These are phyloP conservation scores for Taurulus bubalis DNA, from an alignment of 2,113 vertebrate species.

Conservation along the genomic window DNA sequence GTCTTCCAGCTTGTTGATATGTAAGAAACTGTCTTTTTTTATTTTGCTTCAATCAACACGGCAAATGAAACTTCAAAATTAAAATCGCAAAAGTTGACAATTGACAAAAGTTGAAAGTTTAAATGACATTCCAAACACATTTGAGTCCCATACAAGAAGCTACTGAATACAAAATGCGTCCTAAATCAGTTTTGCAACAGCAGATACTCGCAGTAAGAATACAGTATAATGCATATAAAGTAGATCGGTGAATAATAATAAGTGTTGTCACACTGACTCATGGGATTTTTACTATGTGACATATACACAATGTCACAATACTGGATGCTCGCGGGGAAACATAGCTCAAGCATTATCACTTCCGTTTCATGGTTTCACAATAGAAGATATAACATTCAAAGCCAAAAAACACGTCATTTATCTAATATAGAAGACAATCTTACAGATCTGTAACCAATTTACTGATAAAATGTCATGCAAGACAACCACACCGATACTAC, in stretches of 20 bases:
- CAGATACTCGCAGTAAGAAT: neutral
- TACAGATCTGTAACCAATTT: neutral
- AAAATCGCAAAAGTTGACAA: neutral
- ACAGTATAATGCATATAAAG: neutral
- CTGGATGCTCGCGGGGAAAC: conserved; percentile 11
- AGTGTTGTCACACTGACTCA: neutral
- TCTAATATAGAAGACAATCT: neutral
- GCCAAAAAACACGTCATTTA: neutral
- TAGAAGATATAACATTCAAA: neutral
- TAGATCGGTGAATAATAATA: neutral
- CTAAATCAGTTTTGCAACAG: neutral
- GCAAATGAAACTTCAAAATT: no score
- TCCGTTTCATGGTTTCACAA: conserved; percentile 28
- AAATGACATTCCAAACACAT: neutral
- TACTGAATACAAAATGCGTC: neutral
- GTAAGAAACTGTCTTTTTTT: neutral
- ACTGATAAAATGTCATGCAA: neutral
- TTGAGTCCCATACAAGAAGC: neutral
- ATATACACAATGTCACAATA: conserved; percentile 2
- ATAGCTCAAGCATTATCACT: neutral
- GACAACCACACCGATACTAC: accelerated
- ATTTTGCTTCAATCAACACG: neutral
- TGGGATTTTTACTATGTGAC: conserved; percentile 2
- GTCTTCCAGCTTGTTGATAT: neutral
- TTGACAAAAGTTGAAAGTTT: neutral